Evolutionary conservation across 1,140 invertebrate species (phyloP).

Genomic region (Aplysia californica): DNA sequence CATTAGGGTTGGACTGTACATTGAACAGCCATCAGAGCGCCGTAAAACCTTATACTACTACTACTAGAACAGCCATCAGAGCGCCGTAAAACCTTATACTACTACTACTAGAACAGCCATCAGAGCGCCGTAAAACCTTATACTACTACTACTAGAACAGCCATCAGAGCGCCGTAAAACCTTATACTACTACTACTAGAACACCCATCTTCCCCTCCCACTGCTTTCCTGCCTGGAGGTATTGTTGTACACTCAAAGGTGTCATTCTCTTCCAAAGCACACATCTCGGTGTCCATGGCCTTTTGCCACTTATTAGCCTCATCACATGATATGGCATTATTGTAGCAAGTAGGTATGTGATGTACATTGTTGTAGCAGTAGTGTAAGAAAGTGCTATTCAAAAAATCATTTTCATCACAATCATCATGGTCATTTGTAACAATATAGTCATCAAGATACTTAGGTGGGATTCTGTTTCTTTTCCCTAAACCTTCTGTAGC

Average conservation of each 20-base stretch:
- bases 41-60: too few species aligned
- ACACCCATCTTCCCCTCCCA: constrained; percentile 66
- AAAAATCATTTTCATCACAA: not conserved
- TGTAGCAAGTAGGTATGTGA: not conserved
- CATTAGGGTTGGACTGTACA: too few species aligned
- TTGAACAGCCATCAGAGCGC: too few species aligned
- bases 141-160: too few species aligned
- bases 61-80: too few species aligned
- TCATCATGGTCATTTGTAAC: not conserved
- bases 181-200: too few species aligned
- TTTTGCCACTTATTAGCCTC: constrained; percentile 52
- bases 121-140: too few species aligned
- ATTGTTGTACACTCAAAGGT: constrained; percentile 59
- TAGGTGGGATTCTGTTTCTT: constrained; percentile 2
- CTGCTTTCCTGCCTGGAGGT: constrained; percentile 57
- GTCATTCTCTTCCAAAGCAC: constrained; percentile 58
- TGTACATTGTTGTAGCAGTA: not conserved
- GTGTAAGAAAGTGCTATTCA: not conserved
- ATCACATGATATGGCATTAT: constrained; percentile 26
- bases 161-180: too few species aligned
- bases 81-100: too few species aligned
- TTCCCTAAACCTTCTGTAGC: not conserved
- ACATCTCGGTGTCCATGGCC: constrained; percentile 63
- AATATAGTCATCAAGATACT: constrained; percentile 7
- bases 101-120: too few species aligned